Evolutionary conservation across 2,113 vertebrate species (phyloP).

Genomic region (Astur gentilis): DNA sequence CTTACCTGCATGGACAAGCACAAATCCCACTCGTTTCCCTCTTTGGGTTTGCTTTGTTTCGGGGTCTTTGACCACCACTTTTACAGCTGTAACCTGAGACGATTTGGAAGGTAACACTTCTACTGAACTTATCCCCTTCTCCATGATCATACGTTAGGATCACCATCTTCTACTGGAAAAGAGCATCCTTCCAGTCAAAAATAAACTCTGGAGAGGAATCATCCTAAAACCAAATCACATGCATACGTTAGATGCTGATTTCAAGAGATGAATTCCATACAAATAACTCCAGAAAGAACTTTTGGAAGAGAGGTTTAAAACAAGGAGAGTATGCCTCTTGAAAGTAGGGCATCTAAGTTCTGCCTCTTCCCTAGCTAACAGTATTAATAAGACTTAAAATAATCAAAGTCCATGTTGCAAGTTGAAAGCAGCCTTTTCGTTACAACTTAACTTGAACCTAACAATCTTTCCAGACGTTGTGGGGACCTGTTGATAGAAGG

Average conservation of each 20-base stretch:
- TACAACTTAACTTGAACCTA: background rate
- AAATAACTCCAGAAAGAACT: background rate
- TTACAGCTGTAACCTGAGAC: constrained; percentile 72
- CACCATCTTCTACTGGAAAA: constrained; percentile 74
- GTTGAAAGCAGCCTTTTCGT: background rate
- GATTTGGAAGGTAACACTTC: constrained; percentile 77
- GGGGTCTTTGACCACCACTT: constrained; percentile 69
- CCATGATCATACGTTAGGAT: constrained; percentile 73
- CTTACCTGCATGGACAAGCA: constrained; percentile 97
- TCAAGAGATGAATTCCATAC: background rate
- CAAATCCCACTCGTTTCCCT: constrained; percentile 86
- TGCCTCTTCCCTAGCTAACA: background rate
- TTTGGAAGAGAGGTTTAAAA: background rate
- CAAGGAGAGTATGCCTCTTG: background rate
- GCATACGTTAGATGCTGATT: background rate
- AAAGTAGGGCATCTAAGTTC: background rate
- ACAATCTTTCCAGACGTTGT: background rate
- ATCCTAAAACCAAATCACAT: constrained; percentile 66
- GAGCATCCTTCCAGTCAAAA: constrained; percentile 67
- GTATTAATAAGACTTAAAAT: background rate
- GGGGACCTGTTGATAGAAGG: background rate
- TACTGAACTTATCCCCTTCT: constrained; percentile 76
- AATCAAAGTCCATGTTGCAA: background rate
- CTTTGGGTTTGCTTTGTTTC: constrained; percentile 72
- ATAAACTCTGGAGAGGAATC: constrained; percentile 38